Conservation (phyloP, 2,888 invertebrate genomes). For the Polydesmus complanatus region DNA sequence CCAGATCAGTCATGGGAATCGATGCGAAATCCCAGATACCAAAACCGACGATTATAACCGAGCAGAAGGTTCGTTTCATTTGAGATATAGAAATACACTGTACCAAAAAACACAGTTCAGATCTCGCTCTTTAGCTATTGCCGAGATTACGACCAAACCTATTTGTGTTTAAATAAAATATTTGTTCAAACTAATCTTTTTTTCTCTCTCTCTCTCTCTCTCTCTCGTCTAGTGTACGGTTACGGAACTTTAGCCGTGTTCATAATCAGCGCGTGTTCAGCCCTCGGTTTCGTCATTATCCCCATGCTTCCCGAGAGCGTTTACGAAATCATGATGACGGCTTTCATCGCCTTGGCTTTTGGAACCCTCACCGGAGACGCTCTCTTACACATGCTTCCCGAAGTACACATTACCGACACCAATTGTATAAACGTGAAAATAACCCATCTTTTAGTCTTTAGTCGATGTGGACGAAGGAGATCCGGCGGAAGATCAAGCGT, state of each 20-base stretch:
- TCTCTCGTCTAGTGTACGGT: constrained; percentile 22
- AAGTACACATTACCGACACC: no score
- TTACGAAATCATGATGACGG: constrained; percentile 29
- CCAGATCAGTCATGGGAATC: neutral
- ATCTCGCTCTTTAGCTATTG: no score
- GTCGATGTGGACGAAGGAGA: no score
- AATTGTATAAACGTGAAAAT: no score
- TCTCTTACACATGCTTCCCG: constrained; percentile 35
- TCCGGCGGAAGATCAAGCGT: neutral
- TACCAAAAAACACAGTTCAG: no score
- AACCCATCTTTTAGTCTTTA: no score
- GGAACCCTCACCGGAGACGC: constrained; percentile 36
- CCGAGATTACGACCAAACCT: no score
- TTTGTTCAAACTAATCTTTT: no score
- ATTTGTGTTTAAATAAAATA: no score
- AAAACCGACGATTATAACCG: neutral
- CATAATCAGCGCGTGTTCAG: constrained; percentile 32
- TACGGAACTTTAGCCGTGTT: constrained; percentile 32
- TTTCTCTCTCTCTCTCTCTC: no score
- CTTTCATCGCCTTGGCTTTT: constrained; percentile 36
- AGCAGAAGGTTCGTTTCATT: neutral
- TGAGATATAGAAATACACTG: no score
- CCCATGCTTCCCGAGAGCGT: constrained; percentile 24
- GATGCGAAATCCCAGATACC: neutral
- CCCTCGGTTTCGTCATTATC: constrained; percentile 28